Conservation (phyloP, 1,140 invertebrate species). For the Drosophila nikananu region DNA sequence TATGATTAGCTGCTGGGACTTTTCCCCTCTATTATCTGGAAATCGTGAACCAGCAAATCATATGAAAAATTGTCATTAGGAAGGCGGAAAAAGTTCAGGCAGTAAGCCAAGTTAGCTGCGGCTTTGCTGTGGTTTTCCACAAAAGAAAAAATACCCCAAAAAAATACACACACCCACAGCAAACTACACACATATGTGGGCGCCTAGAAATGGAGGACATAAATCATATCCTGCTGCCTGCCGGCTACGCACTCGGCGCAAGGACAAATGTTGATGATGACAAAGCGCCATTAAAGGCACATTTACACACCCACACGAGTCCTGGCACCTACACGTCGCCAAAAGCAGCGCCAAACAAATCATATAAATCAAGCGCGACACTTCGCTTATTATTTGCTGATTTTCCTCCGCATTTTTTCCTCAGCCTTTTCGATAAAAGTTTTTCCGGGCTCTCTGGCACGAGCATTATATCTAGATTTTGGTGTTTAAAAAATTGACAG, state of each 20-base stretch:
- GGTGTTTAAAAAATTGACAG: slow-evolving; percentile 45
- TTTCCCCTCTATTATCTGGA: slow-evolving; percentile 51
- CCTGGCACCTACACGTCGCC: slow-evolving; percentile 56
- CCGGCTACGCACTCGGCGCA: slow-evolving; percentile 73
- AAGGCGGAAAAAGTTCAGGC: slow-evolving; percentile 29
- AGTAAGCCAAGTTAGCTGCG: slow-evolving; percentile 61
- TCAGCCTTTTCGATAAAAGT: slow-evolving; percentile 39
- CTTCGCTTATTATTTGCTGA: slow-evolving; percentile 81
- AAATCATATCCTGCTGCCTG: slow-evolving; percentile 72
- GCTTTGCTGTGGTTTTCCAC: slow-evolving; percentile 50
- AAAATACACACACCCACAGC: slow-evolving; percentile 21
- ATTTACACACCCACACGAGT: slow-evolving; percentile 65
- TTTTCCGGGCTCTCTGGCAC: slow-evolving; percentile 9
- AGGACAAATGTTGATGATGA: slow-evolving; percentile 84
- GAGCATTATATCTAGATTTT: slow-evolving; percentile 65
- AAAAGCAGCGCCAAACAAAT: slow-evolving; percentile 66
- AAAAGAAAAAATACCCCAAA: slow-evolving; percentile 16
- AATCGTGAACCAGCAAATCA: slow-evolving; percentile 55
- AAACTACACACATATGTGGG: slow-evolving; percentile 46
- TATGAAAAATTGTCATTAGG: slow-evolving; percentile 79
- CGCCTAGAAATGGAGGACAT: slow-evolving; percentile 57
- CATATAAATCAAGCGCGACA: slow-evolving; percentile 80
- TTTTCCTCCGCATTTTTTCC: slow-evolving; percentile 48
- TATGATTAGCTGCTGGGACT: slow-evolving; percentile 64
- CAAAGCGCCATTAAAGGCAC: slow-evolving; percentile 80